Evolutionary conservation across 2,888 invertebrate species (phyloP).

Genomic region (Abscondita cerata): DNA sequence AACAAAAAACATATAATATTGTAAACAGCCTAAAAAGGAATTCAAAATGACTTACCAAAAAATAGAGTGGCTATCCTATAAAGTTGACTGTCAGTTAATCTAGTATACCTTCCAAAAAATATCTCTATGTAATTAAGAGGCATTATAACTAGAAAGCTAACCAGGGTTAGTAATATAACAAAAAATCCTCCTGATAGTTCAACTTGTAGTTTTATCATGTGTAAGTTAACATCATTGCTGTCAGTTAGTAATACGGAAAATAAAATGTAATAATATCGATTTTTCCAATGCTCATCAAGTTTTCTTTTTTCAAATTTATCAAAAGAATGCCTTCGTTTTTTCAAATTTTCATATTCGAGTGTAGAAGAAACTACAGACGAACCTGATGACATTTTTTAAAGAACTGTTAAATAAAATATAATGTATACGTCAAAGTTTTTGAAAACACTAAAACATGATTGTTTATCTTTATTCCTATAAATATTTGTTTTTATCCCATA

Average conservation of each 20-base stretch:
- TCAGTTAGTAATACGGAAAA: conserved; percentile 35
- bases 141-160: conserved; percentile 10
- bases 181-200: conserved; percentile 34
- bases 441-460: too few species aligned
- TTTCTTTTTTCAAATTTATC: conserved; percentile 18
- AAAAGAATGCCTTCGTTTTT: conserved; percentile 4
- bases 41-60: conserved; percentile 34
- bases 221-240: conserved; percentile 34
- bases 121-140: conserved; percentile 43
- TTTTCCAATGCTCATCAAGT: conserved; percentile 35
- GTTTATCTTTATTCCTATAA: too few species aligned
- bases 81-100: conserved; percentile 41
- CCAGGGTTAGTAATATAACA: conserved; percentile 22
- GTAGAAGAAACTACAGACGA: too few species aligned
- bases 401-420: too few species aligned
- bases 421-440: too few species aligned
- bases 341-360: too few species aligned
- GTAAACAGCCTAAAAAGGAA: too few species aligned
- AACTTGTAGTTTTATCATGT: conserved; percentile 27
- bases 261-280: conserved; percentile 30
- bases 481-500: too few species aligned
- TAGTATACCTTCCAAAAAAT: conserved; percentile 42
- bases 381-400: too few species aligned
- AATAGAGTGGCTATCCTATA: conserved; percentile 44
- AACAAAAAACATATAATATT: too few species aligned